Evolutionary conservation across 1,140 invertebrate genomes (phyloP).

Genomic region (Chionoecetes opilio): DNA sequence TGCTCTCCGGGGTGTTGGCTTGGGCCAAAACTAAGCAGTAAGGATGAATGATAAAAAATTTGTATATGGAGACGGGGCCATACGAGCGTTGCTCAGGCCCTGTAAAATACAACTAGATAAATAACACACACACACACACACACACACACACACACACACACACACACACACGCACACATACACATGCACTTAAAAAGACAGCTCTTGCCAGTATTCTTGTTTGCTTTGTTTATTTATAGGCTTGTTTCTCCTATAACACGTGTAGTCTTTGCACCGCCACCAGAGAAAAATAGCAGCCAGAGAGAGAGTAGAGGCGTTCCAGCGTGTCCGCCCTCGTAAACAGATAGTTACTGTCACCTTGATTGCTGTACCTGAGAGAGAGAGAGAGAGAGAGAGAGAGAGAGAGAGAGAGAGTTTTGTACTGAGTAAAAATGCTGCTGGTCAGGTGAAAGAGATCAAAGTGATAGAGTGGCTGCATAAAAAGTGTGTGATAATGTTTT

Average conservation of each 20-base stretch:
- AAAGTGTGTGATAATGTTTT: neutral
- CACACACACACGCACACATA: neutral
- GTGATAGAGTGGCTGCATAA: neutral
- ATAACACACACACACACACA: too few species aligned
- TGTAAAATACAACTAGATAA: too few species aligned
- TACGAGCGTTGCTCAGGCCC: too few species aligned
- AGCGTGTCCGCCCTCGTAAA: neutral
- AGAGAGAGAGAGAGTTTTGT: neutral
- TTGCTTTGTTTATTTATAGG: neutral
- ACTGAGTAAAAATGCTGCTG: neutral
- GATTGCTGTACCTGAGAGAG: neutral
- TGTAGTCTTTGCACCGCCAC: neutral
- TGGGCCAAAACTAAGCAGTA: too few species aligned
- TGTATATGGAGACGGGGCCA: too few species aligned
- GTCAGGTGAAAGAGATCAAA: neutral
- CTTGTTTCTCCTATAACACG: neutral
- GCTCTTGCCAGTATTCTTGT: too few species aligned
- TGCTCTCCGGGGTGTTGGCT: too few species aligned
- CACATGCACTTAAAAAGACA: neutral
- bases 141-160: constrained; percentile 28
- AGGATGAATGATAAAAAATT: too few species aligned
- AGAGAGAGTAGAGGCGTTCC: neutral
- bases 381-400: neutral
- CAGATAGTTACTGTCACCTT: constrained; percentile 1
- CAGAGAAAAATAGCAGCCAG: neutral